Percentiles rank a stretch among this genome's conserved stretches.
Conservation (phyloP, 2,888 invertebrate genomes). For the Leucozona laternaria region DNA sequence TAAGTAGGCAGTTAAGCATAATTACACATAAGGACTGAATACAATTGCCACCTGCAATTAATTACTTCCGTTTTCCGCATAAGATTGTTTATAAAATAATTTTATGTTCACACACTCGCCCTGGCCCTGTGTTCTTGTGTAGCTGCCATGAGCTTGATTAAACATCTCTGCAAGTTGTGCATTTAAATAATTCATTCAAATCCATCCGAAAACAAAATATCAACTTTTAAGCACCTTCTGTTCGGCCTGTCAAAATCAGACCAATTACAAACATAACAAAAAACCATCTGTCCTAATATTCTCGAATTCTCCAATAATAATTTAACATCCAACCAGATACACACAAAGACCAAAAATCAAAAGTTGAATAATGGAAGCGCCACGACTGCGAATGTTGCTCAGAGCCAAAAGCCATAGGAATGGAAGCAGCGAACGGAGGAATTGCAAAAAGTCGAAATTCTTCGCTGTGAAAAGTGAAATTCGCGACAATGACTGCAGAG, state of each 20-base stretch:
- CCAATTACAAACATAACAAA: background rate
- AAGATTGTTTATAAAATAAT: too few species aligned
- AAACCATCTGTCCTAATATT: background rate
- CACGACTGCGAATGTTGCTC: slow-evolving; percentile 5
- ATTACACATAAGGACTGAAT: too few species aligned
- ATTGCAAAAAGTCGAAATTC: slow-evolving; percentile 24
- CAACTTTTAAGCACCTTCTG: slow-evolving; percentile 5
- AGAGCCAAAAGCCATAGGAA: slow-evolving; percentile 1
- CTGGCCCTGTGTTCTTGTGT: too few species aligned
- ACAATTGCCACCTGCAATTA: too few species aligned
- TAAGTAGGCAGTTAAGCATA: too few species aligned
- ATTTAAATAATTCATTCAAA: background rate
- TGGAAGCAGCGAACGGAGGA: background rate
- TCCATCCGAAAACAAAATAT: background rate
- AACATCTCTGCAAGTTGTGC: background rate
- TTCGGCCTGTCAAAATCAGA: slow-evolving; percentile 7
- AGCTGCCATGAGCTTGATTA: background rate
- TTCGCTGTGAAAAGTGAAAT: slow-evolving; percentile 3
- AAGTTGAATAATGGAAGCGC: slow-evolving; percentile 16
- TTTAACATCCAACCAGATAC: slow-evolving; percentile 19
- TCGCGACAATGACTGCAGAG: slow-evolving; percentile 8
- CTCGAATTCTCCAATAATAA: slow-evolving; percentile 19
- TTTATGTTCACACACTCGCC: too few species aligned
- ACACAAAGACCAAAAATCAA: slow-evolving; percentile 21
- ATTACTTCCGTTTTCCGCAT: too few species aligned